Evolutionary conservation across 2,797 vertebrate genomes (phyloP), one percentile per base, ranked within the genome.

Genomic region (Emydoidea blandingii): DNA sequence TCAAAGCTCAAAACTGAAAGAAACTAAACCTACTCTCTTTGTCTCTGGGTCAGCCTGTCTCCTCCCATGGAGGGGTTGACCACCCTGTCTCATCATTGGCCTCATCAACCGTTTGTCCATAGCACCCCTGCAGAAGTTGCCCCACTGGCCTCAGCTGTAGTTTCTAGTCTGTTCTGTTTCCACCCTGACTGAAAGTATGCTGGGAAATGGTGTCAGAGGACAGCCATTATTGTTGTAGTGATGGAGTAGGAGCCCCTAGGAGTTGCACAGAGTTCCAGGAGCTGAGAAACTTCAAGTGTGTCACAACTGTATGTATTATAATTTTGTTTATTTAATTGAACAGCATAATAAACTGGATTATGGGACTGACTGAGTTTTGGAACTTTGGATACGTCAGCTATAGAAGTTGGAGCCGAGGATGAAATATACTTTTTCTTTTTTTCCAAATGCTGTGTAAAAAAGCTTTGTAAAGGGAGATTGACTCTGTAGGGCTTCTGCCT

Each of bases 331-430:
- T 96, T 96, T 81, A 92, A 80, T 89, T 89, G 50, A 94, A 87
- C 2, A 4, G 87, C 91, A 84, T 91, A 95, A 97, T 96, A 91
- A 95, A 95, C 95, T 83, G 25, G 65, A 83, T 96, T 94, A 97
- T 95, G 88, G 96, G 96, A 29, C 34, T 18, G 52, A 74, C 68
- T 44, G 68, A 56, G 29, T 93, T 95, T 87, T 94, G 84, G 83
- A 95, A 95, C 83, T 94, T 95, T 92, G 80, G 72, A 83, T 68
- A 86, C 90, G 83, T 88, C 65, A 88, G 74, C 85, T 52, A 31
- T 85, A 84, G 81, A 90, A 65, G 29, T 41, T 82, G 79, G 78
- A 68, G 56, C 44, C 83, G 37, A 72, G 93, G 82, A 93, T 84
- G 65, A 88, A 91, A 92, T 54, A 47, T n/a, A 74, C 59, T 87